A percentile compares a stretch with the other conserved stretches of the same genome.
These are phyloP conservation scores for Melikaiella ostensackeni DNA, from an alignment of 2,888 invertebrate species.

Conservation along the genomic window DNA sequence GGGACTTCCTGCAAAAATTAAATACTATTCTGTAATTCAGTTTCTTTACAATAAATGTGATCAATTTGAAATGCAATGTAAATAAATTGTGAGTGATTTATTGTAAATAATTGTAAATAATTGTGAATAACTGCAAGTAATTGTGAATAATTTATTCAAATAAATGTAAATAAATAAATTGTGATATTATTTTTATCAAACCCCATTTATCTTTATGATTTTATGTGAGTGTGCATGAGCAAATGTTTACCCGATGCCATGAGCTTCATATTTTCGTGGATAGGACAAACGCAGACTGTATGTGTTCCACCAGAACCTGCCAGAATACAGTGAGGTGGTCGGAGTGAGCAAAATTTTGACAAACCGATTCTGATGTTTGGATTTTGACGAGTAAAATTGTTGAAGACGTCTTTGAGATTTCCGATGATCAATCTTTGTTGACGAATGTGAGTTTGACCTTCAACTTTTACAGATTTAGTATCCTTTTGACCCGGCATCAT, in stretches of 20 bases:
- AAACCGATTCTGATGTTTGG: slow-evolving; percentile 14
- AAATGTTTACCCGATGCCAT: not conserved
- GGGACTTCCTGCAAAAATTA: too few species aligned
- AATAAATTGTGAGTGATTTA: too few species aligned
- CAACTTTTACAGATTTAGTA: not conserved
- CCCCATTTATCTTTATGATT: too few species aligned
- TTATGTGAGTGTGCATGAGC: too few species aligned
- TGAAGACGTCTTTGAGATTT: slow-evolving; percentile 32
- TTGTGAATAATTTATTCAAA: too few species aligned
- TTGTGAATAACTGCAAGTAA: too few species aligned
- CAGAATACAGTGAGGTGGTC: slow-evolving; percentile 26
- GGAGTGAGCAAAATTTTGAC: slow-evolving; percentile 25
- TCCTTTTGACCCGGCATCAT: slow-evolving; percentile 36
- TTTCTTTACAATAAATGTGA: too few species aligned
- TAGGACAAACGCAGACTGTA: slow-evolving; percentile 36
- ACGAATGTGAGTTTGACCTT: slow-evolving; percentile 1
- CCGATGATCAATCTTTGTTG: slow-evolving; percentile 32
- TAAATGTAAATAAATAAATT: too few species aligned
- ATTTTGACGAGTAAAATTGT: slow-evolving; percentile 21
- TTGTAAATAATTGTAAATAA: too few species aligned
- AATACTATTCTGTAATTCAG: too few species aligned
- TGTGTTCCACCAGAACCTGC: slow-evolving; percentile 39
- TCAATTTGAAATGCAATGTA: too few species aligned
- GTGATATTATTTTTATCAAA: too few species aligned
- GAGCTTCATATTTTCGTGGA: slow-evolving; percentile 43